Base-by-base conservation (phyloP, 2,888 invertebrate genomes). In the Apamea monoglypha region DNA sequence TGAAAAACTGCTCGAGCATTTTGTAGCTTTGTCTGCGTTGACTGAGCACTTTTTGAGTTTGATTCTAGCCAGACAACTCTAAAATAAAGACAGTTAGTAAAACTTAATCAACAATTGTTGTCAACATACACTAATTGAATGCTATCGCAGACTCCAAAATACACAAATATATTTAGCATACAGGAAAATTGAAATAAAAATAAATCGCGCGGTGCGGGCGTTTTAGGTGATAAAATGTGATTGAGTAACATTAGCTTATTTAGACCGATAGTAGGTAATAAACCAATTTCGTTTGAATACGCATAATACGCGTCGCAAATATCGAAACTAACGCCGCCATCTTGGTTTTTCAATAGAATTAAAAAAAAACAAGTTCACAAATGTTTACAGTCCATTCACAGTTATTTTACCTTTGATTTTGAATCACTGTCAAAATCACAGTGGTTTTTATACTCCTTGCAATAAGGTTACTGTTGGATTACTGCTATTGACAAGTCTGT, bases 141-240 rank as follows among this genome's bases (percentile, higher is more conserved):
- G 21, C 16, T 47, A 21, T 53, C 2, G 25, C 14, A 74, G 1
- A n/a, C n/a, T 77, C 32, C 12, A 29, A 61, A 53, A 77, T 59
- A 80, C 44, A 53, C 29, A 32, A 29, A 29, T 61, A n/a, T 32
- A 53, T 75, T 73, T 64, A 64, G 7, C 50, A 73, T 73, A 74
- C 36, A 84, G 40, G 61, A 70, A 74, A 70, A 74, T 25, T 6
- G 0, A 14, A 50, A 70, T 10, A 70, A 66, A 59, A 44, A 53
- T 40, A 16, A 59, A 44, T 16, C 8, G 36, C 44, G 25, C 32
- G 14, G 32, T 53, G 56, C 44, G 44, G 21, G 32, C 63, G 53
- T 32, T 40, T 7, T 53, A 44, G 14, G 32, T 16, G 32, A 82
- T 80, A 61, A 50, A 50, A 25, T 12, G 3, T 66, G 10, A 56